Base-by-base conservation (phyloP, 2,113 vertebrate species). In the Xenopus borealis region DNA sequence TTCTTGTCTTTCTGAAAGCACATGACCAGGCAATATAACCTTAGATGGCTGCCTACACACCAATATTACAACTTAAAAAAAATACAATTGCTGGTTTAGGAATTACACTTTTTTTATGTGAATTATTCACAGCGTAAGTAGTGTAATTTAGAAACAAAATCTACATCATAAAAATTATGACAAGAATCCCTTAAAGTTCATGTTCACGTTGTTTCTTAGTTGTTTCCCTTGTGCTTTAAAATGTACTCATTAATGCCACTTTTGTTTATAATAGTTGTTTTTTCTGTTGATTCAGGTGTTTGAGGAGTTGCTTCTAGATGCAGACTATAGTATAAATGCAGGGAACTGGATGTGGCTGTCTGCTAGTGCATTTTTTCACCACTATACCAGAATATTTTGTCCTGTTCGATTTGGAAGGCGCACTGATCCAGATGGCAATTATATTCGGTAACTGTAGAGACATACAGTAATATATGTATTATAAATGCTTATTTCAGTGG, bases 271-370 rank as follows among this genome's bases (percentile, higher is more conserved):
- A 18, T 27, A 30, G 13, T 50, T 62, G 14, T 45, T 44, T 61
- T 57, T 46, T 66, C 6, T 59, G 55, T 23, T 10, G 52, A 12
- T 2, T 30, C 75, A 88, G 87, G 85, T 89, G 33, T 89, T 88
- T 57, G 84, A 89, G 52, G 85, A 89, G 81, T 64, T 85, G 72
- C 87, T 89, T 23, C 67, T 88, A 52, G 87, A 87, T 45, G 85
- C 87, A 4, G 87, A 89, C 63, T 88, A 86, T 75, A 85, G 86
- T 59, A 79, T 85, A 63, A 88, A 86, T 0, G 86, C 87, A 0
- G 85, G 86, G 10, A 88, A 89, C 79, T 89, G 84, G 86, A 83
- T 87, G 86, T 88, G 86, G 87, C 79, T 87, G 53, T 88, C 86
- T 0, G 85, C 85, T 79, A 89, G 84, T 0, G 85, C 85, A 3